Evolutionary conservation across 2,113 vertebrate genomes (phyloP), one percentile per base, ranked within the genome.

Genomic region (Sardina pilchardus): DNA sequence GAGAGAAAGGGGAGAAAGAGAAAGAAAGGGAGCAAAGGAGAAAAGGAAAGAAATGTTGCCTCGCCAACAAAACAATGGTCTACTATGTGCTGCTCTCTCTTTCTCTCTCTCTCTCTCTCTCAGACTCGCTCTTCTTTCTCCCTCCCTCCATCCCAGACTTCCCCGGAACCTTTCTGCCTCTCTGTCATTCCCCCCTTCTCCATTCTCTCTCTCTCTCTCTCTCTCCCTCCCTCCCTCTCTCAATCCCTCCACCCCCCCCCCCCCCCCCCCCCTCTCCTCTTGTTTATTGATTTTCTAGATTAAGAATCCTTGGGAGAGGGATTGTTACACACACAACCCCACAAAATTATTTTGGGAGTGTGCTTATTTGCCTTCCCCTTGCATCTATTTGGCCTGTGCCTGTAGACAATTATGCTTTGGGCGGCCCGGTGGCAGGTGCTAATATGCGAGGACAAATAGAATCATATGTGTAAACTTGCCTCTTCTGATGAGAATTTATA

Each of bases 371-470:
- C 97, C 96, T 98, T 99, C 95, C 95, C 95, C 97, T 98, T 99
- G 98, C 98, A 99, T 99, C 97, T 99, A 97, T 99, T 99, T 99
- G 98, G 98, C 97, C 97, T 98, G 97, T 96, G 97, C 96, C 98
- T 99, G 98, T 99, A 99, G 98, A 99, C 98, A 99, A 99, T 99
- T 99, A 99, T 97, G 97, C 96, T 97, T 96, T 95, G 63, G 96
- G 96, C 97, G 96, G 97, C 96, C 96, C 95, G 97, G 98, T 97
- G 98, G 99, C 97, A 99, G 98, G 97, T 99, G 98, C 98, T 99
- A 99, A 99, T 99, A 99, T 99, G 99, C 97, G 99, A 99, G 97
- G 98, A 99, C 98, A 99, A 99, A 99, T 99, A 99, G 98, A 99
- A 99, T 99, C 98, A 96, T 99, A 98, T 98, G 98, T 99, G 98